phyloP scores from a whole-genome alignment of 2,888 invertebrate species.

The Drosophila yooni region DNA sequence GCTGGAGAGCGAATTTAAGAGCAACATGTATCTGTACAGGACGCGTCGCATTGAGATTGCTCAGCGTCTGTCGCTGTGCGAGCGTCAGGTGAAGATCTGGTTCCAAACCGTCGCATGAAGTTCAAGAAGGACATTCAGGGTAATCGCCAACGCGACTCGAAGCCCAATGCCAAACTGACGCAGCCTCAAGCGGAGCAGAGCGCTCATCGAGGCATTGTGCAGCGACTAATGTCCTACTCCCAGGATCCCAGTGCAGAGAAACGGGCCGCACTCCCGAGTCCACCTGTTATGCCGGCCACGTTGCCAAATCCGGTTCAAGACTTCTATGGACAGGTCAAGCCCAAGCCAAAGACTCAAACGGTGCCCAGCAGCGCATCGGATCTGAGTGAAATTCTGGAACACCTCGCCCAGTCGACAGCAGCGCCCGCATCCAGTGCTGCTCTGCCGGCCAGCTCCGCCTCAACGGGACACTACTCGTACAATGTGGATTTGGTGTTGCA shows the following conservation, averaged over 20 bases:
- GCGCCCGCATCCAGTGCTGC: conserved; percentile 21
- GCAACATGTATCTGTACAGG: conserved; percentile 96
- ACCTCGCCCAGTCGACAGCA: conserved; percentile 57
- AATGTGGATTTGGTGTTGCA: conserved; percentile 67
- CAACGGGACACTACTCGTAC: conserved; percentile 63
- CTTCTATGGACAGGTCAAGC: conserved; percentile 26
- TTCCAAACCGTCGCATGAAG: conserved; percentile 93
- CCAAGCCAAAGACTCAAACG: conserved; percentile 38
- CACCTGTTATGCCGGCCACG: conserved; percentile 1
- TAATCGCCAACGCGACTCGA: conserved; percentile 60
- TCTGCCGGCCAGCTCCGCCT: conserved; percentile 7
- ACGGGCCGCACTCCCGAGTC: conserved; percentile 11
- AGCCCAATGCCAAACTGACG: conserved; percentile 51
- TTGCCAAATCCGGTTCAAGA: conserved; percentile 11
- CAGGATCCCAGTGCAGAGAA: conserved; percentile 68
- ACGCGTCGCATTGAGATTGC: conserved; percentile 98
- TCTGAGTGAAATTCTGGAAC: conserved; percentile 66
- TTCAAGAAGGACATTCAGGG: conserved; percentile 86
- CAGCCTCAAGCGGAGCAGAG: conserved; percentile 69
- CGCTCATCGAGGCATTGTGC: conserved; percentile 75
- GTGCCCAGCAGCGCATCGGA: conserved; percentile 35
- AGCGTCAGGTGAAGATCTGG: conserved; percentile 95
- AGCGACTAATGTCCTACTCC: conserved; percentile 79
- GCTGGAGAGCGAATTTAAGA: conserved; percentile 97
- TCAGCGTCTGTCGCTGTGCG: conserved; percentile 94